Evolutionary conservation across 1,140 invertebrate genomes (phyloP), one percentile per base, ranked within the genome.

Genomic region (Papilio polytes): DNA sequence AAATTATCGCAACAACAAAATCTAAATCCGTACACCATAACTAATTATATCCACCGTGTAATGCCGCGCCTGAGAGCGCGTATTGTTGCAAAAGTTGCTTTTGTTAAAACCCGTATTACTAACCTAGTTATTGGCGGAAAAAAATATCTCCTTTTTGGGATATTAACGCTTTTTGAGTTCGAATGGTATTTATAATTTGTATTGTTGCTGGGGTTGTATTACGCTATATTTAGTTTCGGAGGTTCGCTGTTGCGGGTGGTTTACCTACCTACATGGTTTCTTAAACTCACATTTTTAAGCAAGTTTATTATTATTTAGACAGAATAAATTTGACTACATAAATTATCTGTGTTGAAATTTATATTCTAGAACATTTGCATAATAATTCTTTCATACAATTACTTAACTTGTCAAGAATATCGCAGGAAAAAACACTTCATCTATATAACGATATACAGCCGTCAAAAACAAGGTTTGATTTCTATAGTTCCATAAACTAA

Each of bases 31-130:
- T 93, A 90, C 91, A 94, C 93, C 93, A 94, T 94, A 91, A 88
- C 92, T 94, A 94, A 94, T 94, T 94, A 94, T 94, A 94, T 94
- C 92, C 92, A 93, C 89, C 92, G 81, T 91, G 91, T 94, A 94
- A 94, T 94, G 89, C 87, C 86, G 86, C 88, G 91, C 89, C 91
- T 85, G 88, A 86, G 84, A 81, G 56, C 44, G 78, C 48, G 82
- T 83, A 92, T 93, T 94, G 91, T 94, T 93, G 26, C 91, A 88
- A 86, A 72, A 41, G 74, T 36, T 41, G 53, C 87, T 84, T 90
- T 94, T 90, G 89, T 92, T 86, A 79, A 66, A 81, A 80, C 80
- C 80, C 89, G 93, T 89, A 94, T 94, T 94, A 94, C 93, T 94
- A 93, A 94, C 93, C 93, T 92, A 94, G 88, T 94, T 94, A 92